Conservation (phyloP, 2,113 vertebrate species). For the Gobius niger region DNA sequence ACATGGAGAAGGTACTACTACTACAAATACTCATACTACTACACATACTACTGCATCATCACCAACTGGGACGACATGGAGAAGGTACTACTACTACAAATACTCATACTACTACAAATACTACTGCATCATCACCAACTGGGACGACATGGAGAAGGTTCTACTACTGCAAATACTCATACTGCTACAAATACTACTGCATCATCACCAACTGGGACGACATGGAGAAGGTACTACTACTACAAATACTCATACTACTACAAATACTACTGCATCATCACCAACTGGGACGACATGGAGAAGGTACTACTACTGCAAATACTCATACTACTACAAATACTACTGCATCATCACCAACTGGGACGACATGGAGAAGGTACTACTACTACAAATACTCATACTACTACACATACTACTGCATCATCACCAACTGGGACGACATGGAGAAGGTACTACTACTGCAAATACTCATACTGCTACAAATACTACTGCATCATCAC, state of each 20-base stretch:
- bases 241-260: not conserved
- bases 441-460: too few species aligned
- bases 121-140: not conserved
- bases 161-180: too few species aligned
- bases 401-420: not conserved
- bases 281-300: not conserved
- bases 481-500: too few species aligned
- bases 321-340: too few species aligned
- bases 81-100: not conserved
- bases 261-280: not conserved
- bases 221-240: conserved; percentile 1
- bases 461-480: too few species aligned
- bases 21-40: too few species aligned
- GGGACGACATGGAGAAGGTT: too few species aligned
- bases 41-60: not conserved
- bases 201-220: conserved; percentile 7
- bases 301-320: too few species aligned
- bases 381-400: not conserved
- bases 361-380: conserved; percentile 8
- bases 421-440: not conserved
- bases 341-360: conserved; percentile 3
- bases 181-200: not conserved
- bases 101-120: not conserved
- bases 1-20: too few species aligned
- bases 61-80: conserved; percentile 8